Base-by-base conservation (phyloP, 2,797 vertebrate genomes). In the Gymnothorax reevesii region DNA sequence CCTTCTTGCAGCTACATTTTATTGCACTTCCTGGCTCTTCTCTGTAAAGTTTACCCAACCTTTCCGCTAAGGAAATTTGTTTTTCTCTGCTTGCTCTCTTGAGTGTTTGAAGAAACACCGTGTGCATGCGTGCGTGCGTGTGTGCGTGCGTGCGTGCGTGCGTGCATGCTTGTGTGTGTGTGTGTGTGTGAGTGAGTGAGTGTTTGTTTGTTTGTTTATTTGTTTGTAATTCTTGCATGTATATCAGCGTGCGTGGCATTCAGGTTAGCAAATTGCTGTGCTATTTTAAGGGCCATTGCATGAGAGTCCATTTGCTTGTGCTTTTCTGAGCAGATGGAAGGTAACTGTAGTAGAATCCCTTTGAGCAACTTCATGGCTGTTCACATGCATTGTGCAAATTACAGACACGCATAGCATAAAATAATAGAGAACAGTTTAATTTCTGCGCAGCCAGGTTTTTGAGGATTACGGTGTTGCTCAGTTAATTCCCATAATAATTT, bases 161-260 rank as follows among this genome's bases (percentile, higher is more conserved):
- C 71, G 62, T 52, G 83, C 27, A 52, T 84, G 83, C 52, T 3
- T 84, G 60, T 84, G 83, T 69, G 60, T 84, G 7, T 66, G 59
- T 66, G 57, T 42, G 83, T 84, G 55, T 86, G 64, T 73, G 69
- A 77, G 25, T 77, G 82, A 27, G 42, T 57, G 57, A 62, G 33
- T 64, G 33, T 85, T 15, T 86, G 33, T 83, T 5, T 85, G 22
- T 25, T 57, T 49, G 69, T 77, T 20, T 83, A 33, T 75, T 57
- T 77, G 52, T 84, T 82, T 22, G 57, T 12, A 85, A 8, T 5
- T 55, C 60, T 60, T 82, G 79, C n/a, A 57, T 49, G 57, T 86
- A 12, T 85, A 20, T 55, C 33, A 42, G 33, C 33, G 33, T 42
- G 33, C 33, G 33, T 42, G 33, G 7, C 49, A 10, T 75, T 69